These are phyloP conservation scores for Arizona elegans DNA, from an alignment of 2,113 vertebrate species.

Conservation along the genomic window DNA sequence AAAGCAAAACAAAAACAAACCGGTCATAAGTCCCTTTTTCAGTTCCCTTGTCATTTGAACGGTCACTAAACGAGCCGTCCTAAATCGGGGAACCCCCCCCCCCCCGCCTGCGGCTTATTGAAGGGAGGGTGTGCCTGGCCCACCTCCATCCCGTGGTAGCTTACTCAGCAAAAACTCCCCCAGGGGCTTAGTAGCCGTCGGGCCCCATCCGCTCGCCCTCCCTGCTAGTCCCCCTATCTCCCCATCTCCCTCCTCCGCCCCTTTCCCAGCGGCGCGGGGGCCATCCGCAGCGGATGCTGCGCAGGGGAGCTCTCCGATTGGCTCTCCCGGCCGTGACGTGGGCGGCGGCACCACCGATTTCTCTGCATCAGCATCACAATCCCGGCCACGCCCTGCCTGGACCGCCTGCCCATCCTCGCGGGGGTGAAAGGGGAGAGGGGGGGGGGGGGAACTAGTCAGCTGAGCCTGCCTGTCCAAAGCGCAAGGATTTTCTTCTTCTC, in stretches of 20 bases:
- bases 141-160: too few species aligned
- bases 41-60: too few species aligned
- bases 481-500: not conserved
- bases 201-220: too few species aligned
- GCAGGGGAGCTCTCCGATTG: not conserved
- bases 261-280: not conserved
- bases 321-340: not conserved
- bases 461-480: not conserved
- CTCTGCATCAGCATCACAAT: slow-evolving; percentile 13
- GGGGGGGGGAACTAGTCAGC: not conserved
- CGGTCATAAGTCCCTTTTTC: too few species aligned
- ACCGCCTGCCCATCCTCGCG: not conserved
- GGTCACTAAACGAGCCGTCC: too few species aligned
- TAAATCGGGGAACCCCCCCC: too few species aligned
- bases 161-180: too few species aligned
- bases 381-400: slow-evolving; percentile 8
- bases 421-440: not conserved
- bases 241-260: not conserved
- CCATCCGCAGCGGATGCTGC: not conserved
- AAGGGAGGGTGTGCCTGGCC: too few species aligned
- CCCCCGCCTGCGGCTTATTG: too few species aligned
- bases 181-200: too few species aligned
- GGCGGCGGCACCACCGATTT: not conserved
- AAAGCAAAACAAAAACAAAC: too few species aligned
- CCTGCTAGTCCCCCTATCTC: too few species aligned